Base-by-base conservation (phyloP, 2,888 invertebrate species). In the Cyrtodaria siliqua region DNA sequence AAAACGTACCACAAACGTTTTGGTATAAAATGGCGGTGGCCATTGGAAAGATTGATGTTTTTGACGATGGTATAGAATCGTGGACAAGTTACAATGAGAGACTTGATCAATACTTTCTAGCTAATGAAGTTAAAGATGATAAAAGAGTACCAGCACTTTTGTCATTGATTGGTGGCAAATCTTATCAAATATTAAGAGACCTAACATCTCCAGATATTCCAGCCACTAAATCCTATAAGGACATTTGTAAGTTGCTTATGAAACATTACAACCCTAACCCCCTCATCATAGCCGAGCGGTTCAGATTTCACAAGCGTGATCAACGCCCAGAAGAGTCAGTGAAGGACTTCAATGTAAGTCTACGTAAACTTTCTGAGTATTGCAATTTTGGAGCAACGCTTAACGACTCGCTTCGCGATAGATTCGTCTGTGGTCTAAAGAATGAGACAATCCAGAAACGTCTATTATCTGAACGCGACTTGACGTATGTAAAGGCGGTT, bases 401-500 rank as follows among this genome's bases (percentile, higher is more conserved):
- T 2, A 59, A 81, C 38, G 69, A 81, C 20, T 16, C 74, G 12
- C 57, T 81, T 18, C 27, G 80, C 12, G 82, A 79, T 40, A 57
- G 73, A 50, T 71, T 85, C 55, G 83, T 83, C 2, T 76, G 72
- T 59, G 75, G 79, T 2, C 38, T 84, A 12, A 62, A 50, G n/a
- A 44, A 67, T 53, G 70, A 69, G 23, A 26, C 63, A 1, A 79
- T 76, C 20, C 76, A 79, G 52, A 76, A 60, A 29, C 62, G 60
- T 50, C 53, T 79, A 12, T 49, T 85, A 14, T 29, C 76, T 18
- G 66, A 61, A 49, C 47, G 33, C 4, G 68, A 79, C 9, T 27
- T 83, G 14, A 66, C 63, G 0, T 67, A 79, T 44, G 66, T 68
- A 16, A 75, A 70, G 26, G 59, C 75, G 20, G 29, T 70, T 0